phyloP scores from a whole-genome alignment of 2,113 vertebrate genomes.

The Oncorhynchus kisutch region DNA sequence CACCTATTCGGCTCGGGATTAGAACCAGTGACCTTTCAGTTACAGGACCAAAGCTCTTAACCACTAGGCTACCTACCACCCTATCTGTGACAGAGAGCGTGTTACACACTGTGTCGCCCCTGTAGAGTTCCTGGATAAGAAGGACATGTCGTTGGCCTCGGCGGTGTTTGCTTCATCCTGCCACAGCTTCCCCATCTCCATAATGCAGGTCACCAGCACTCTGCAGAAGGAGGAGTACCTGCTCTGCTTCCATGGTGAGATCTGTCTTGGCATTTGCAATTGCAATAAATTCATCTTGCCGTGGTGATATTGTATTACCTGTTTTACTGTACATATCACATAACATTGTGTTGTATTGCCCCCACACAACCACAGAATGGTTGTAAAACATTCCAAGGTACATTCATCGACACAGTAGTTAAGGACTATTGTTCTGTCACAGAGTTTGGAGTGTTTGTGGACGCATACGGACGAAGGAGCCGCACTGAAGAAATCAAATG shows the following conservation, averaged over 20 bases:
- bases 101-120: not conserved
- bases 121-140: slow-evolving; percentile 97
- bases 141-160: slow-evolving; percentile 89
- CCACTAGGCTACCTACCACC: too few relatives aligned
- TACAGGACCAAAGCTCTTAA: too few relatives aligned
- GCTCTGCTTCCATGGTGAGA: slow-evolving; percentile 94
- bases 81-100: not conserved
- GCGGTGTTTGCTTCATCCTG: slow-evolving; percentile 90
- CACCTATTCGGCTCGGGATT: too few relatives aligned
- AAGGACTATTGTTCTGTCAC: slow-evolving; percentile 32
- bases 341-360: too few relatives aligned
- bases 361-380: not conserved
- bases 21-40: too few relatives aligned
- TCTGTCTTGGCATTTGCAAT: not conserved
- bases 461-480: slow-evolving; percentile 91
- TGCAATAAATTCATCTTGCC: too few relatives aligned
- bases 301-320: too few relatives aligned
- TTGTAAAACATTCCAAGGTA: not conserved
- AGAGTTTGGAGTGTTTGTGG: slow-evolving; percentile 98
- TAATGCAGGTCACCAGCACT: slow-evolving; percentile 89
- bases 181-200: slow-evolving; percentile 93
- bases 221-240: slow-evolving; percentile 95
- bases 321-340: too few relatives aligned
- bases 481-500: slow-evolving; percentile 95
- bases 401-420: not conserved